phyloP scores from a whole-genome alignment of 2,888 invertebrate genomes.

The Apamea crenata region DNA sequence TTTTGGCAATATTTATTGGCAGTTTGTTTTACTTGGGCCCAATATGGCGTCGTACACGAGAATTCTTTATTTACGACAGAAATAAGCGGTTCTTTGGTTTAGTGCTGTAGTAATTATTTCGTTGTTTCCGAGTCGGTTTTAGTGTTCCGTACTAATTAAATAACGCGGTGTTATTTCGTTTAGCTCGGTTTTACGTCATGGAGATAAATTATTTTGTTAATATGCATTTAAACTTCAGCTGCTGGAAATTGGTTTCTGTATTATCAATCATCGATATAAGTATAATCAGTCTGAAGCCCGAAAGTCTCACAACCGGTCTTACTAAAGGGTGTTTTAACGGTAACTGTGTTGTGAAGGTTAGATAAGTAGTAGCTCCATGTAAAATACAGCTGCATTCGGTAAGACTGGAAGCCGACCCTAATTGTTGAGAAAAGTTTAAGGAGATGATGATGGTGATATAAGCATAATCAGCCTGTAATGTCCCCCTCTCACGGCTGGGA shows the following conservation, averaged over 20 bases:
- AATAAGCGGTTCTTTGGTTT: constrained; percentile 42
- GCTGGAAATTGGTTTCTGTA: not conserved
- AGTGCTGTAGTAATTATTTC: constrained; percentile 43
- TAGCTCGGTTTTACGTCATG: constrained; percentile 26
- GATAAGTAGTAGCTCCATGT: too few species aligned
- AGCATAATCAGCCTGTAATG: too few species aligned
- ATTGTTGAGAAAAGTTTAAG: too few species aligned
- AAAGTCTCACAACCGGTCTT: too few species aligned
- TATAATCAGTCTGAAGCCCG: not conserved
- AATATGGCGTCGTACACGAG: constrained; percentile 45
- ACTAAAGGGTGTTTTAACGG: too few species aligned
- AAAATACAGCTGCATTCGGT: too few species aligned
- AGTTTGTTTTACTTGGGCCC: constrained; percentile 47
- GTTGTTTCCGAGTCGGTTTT: constrained; percentile 31
- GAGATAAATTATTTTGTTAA: constrained; percentile 49
- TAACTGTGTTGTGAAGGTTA: too few species aligned
- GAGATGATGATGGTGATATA: too few species aligned
- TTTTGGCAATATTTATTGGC: constrained; percentile 72
- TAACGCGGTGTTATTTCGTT: constrained; percentile 36
- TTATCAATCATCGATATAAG: not conserved
- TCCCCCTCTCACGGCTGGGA: not conserved
- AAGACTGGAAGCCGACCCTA: too few species aligned
- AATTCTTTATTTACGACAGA: constrained; percentile 41
- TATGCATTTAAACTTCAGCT: constrained; percentile 16
- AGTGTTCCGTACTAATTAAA: constrained; percentile 44